Evolutionary conservation across 2,797 vertebrate species (phyloP).

Genomic region (Salarias fasciatus): DNA sequence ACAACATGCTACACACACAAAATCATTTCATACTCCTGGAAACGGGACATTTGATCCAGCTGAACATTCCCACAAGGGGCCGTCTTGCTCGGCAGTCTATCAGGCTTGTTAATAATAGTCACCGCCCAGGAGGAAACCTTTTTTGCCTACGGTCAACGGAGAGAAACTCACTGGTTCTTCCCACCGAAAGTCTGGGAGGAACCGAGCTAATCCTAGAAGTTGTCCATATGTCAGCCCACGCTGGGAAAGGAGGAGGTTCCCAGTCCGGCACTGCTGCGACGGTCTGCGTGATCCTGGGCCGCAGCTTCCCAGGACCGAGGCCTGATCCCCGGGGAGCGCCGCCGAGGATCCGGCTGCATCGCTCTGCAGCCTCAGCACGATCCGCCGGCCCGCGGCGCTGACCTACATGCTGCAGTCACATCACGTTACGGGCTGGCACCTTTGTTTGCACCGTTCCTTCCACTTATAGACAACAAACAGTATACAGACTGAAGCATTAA

Average conservation of each 20-base stretch:
- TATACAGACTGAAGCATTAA: too few species aligned
- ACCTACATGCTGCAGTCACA: slow-evolving; percentile 51
- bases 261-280: slow-evolving; percentile 50
- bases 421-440: too few species aligned
- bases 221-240: slow-evolving; percentile 68
- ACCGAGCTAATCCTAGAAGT: slow-evolving; percentile 50
- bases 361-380: slow-evolving; percentile 47
- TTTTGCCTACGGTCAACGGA: slow-evolving; percentile 61
- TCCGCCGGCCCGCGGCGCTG: slow-evolving; percentile 51
- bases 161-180: slow-evolving; percentile 76
- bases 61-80: slow-evolving; percentile 76
- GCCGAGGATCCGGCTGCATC: slow-evolving; percentile 53
- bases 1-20: slow-evolving; percentile 60
- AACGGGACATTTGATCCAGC: slow-evolving; percentile 58
- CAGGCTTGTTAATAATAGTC: slow-evolving; percentile 75
- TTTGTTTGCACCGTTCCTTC: too few species aligned
- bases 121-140: slow-evolving; percentile 67
- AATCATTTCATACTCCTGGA: slow-evolving; percentile 61
- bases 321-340: slow-evolving; percentile 68
- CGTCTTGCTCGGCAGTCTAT: slow-evolving; percentile 61
- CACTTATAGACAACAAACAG: too few species aligned
- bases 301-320: slow-evolving; percentile 82
- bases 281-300: slow-evolving; percentile 67
- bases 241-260: slow-evolving; percentile 73
- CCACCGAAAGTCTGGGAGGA: slow-evolving; percentile 78